These are phyloP conservation scores for Macroramphosus scolopax DNA, from an alignment of 2,797 vertebrate species.

Conservation along the genomic window DNA sequence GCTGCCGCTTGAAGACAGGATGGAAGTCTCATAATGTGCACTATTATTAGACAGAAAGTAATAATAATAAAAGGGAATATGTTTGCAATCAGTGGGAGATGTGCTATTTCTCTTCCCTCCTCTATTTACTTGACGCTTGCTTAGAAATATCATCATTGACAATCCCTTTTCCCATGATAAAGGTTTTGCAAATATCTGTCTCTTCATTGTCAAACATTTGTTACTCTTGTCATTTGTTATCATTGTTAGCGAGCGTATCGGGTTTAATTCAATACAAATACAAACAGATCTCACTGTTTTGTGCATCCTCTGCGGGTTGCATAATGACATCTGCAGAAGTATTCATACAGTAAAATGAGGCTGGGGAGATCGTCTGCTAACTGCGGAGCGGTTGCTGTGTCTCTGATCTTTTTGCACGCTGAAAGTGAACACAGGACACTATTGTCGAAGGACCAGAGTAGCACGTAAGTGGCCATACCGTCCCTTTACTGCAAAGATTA, in stretches of 20 bases:
- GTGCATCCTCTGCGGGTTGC: conserved; percentile 81
- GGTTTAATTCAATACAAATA: conserved; percentile 80
- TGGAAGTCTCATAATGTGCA: conserved; percentile 68
- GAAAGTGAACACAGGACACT: too few species aligned
- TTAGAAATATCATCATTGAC: conserved; percentile 61
- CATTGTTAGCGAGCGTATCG: conserved; percentile 75
- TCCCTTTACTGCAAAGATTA: too few species aligned
- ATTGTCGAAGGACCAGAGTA: too few species aligned
- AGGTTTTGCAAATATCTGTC: conserved; percentile 50
- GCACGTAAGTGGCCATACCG: too few species aligned
- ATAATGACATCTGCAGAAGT: background rate
- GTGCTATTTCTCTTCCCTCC: conserved; percentile 58
- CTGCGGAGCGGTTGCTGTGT: too few species aligned
- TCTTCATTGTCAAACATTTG: conserved; percentile 53
- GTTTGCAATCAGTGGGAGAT: conserved; percentile 62
- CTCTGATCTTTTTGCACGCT: too few species aligned
- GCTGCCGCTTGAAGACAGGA: conserved; percentile 60
- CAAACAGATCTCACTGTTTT: conserved; percentile 78
- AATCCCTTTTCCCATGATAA: conserved; percentile 48
- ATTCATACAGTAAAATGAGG: background rate
- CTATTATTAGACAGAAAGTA: conserved; percentile 65
- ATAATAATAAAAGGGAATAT: conserved; percentile 52
- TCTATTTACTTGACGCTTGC: conserved; percentile 35
- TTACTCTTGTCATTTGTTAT: conserved; percentile 52
- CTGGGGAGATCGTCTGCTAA: too few species aligned